Base-by-base conservation (phyloP, 2,113 vertebrate species). In the Dryoscopus gambensis region DNA sequence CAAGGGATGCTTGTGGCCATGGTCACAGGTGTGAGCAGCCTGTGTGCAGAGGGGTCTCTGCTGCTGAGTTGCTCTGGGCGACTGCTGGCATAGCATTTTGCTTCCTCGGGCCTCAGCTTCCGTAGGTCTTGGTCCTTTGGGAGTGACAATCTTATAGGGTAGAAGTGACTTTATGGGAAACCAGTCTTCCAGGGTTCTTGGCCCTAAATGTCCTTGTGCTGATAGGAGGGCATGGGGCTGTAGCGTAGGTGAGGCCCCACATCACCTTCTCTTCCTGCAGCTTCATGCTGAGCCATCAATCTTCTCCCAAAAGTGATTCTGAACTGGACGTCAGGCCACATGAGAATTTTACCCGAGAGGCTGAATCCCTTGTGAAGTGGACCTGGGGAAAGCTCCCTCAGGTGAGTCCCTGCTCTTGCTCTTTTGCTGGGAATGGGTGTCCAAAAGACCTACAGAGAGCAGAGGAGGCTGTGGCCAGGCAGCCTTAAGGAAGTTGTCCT, bases 301-400 rank as follows among this genome's bases (percentile, higher is more conserved):
- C 97, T 8, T 98, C 98, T 89, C 98, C 98, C 11, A 99, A 97
- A 97, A 99, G 99, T n/a, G 99, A 99, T 97, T 99, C 99, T 1
- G 99, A 99, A 96, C 97, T 99, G 75, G 96, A 99, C 90, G 59
- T 98, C 31, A 98, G 97, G 96, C 56, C 84, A 2, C 97, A 96
- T 1, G 98, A 98, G 79, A 89, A 92, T n/a, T 87, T 96, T 71
- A 25, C 85, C 49, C 55, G 90, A 60, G 87, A 85, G 50, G 65
- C 97, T 46, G 98, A 98, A 59, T 98, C 98, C 84, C 98, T 97
- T 49, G 95, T 99, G 97, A 98, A 99, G 92, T 99, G 99, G 99
- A 97, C 97, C 96, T 99, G 99, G 99, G 99, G 99, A 65, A 98
- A 94, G 57, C 98, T 99, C 84, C 99, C 99, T 24, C 98, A 97